Evolutionary conservation across 2,113 vertebrate genomes (phyloP), one percentile per base, ranked within the genome.

Genomic region (Phainopepla nitens): DNA sequence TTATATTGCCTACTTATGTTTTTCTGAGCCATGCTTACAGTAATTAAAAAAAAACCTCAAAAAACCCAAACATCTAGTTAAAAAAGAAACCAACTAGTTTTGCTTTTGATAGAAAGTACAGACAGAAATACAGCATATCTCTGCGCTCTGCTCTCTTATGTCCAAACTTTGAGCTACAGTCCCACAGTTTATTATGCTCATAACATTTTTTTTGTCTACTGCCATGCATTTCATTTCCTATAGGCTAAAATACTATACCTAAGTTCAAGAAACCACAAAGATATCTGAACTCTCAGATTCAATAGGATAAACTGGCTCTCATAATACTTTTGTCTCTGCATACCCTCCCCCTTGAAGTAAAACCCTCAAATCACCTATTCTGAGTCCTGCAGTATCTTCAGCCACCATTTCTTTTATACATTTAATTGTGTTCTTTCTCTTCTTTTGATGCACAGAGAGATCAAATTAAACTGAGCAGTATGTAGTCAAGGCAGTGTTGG

Each of bases 71-170:
- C 8, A 76, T 41, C n/a, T 29, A 27, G 45, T 22, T 82, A 8
- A 29, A 68, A 75, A 65, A n/a, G n/a, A 66, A 29, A 29, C 4
- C 24, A 24, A 33, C 56, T 79, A 57, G 17, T 68, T 94, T 87
- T 89, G 35, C 70, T 95, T 56, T 35, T 81, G 78, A 77, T 94
- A 62, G 87, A 95, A 96, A 95, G 90, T 76, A 69, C 35, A 89
- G 47, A 87, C 11, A 60, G 49, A 83, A 94, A 79, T 78, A 47
- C 4, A 83, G 47, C 53, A 76, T 2, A 0, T 78, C 72, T 92
- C 82, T 62, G 41, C 9, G 73, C 77, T 89, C 79, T 90, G 66
- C 68, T 93, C 86, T 82, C 50, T 89, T 91, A 27, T 47, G n/a
- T 82, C 71, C 84, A 96, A 17, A 70, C 17, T 94, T 47, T 66